Evolutionary conservation across 1,140 invertebrate species (phyloP).

Genomic region (Thalassaphorura encarpata): DNA sequence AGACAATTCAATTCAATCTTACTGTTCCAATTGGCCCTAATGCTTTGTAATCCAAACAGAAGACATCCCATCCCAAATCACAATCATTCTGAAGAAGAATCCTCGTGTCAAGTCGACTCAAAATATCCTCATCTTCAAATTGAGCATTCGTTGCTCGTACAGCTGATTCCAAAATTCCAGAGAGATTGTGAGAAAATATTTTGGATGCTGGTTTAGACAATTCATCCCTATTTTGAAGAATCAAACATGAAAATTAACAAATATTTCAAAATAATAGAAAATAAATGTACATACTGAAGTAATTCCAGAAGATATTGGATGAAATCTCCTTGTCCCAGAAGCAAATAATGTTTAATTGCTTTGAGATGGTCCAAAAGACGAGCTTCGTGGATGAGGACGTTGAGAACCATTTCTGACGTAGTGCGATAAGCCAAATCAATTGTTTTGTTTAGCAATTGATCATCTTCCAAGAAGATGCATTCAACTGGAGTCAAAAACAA

Average conservation of each 20-base stretch:
- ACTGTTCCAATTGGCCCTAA: slow-evolving; percentile 85
- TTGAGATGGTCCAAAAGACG: slow-evolving; percentile 83
- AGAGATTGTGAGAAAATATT: slow-evolving; percentile 77
- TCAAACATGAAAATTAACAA: slow-evolving; percentile 8
- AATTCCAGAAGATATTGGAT: slow-evolving; percentile 85
- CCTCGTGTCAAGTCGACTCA: slow-evolving; percentile 74
- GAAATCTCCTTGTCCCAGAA: slow-evolving; percentile 92
- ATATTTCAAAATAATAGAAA: not conserved
- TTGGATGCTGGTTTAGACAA: slow-evolving; percentile 77
- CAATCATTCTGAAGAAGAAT: slow-evolving; percentile 65
- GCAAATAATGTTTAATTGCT: slow-evolving; percentile 76
- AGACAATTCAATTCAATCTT: slow-evolving; percentile 33
- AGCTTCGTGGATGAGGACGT: slow-evolving; percentile 74
- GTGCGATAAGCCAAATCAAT: slow-evolving; percentile 74
- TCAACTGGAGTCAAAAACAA: slow-evolving; percentile 43
- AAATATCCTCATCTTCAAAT: slow-evolving; percentile 81
- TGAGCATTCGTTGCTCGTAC: slow-evolving; percentile 90
- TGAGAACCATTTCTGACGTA: slow-evolving; percentile 73
- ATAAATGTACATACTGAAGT: slow-evolving; percentile 56
- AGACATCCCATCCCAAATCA: slow-evolving; percentile 92
- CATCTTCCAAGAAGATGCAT: slow-evolving; percentile 58
- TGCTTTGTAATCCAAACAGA: slow-evolving; percentile 84
- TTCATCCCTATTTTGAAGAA: slow-evolving; percentile 56
- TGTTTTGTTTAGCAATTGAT: slow-evolving; percentile 61
- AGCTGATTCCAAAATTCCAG: slow-evolving; percentile 79